Percentiles rank a stretch among this genome's conserved stretches.
phyloP scores from a whole-genome alignment of 2,797 vertebrate species.

The Cuniculus paca region DNA sequence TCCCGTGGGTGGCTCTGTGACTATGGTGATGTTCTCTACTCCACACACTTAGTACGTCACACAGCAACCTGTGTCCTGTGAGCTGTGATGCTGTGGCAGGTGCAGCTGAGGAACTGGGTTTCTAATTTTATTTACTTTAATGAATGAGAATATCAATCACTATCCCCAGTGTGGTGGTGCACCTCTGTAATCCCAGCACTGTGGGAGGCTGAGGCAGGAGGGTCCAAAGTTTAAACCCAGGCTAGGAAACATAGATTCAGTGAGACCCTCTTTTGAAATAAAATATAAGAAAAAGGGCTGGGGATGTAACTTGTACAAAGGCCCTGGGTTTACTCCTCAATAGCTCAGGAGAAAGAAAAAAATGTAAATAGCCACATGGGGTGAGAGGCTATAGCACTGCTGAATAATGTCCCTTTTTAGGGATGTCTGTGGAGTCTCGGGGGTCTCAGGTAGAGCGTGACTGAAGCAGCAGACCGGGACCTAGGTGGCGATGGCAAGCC shows the following conservation, averaged over 20 bases:
- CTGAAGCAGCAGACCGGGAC: background rate
- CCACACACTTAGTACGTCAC: background rate
- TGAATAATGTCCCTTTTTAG: background rate
- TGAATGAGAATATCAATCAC: background rate
- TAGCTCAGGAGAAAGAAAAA: background rate
- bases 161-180: background rate
- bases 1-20: background rate
- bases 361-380: background rate
- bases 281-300: background rate
- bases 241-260: background rate
- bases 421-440: background rate
- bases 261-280: background rate
- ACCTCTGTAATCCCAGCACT: background rate
- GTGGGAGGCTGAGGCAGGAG: background rate
- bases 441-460: background rate
- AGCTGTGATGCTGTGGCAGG: background rate
- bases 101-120: background rate
- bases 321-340: background rate
- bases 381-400: background rate
- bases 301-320: background rate
- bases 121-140: conserved; percentile 28
- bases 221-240: background rate
- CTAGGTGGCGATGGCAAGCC: background rate
- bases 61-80: background rate
- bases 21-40: background rate